Evolutionary conservation across 2,113 vertebrate genomes (phyloP).

Genomic region (Regulus satrapa): DNA sequence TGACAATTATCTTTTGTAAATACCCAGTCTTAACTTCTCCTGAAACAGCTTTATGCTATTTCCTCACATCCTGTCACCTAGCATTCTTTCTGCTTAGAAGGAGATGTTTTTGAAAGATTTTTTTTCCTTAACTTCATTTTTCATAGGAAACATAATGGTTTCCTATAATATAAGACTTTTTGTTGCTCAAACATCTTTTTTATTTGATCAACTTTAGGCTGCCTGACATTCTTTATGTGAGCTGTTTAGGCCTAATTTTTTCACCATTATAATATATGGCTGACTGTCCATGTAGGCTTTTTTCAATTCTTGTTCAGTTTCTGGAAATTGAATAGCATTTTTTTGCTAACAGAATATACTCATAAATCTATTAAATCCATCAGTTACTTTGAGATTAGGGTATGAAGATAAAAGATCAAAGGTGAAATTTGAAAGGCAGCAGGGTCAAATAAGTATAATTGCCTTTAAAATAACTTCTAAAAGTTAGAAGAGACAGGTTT

Average conservation of each 20-base stretch:
- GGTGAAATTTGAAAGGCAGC: neutral
- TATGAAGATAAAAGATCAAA: neutral
- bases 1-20: no score
- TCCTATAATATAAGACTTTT: neutral
- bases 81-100: neutral
- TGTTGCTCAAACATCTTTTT: neutral
- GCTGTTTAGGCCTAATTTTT: neutral
- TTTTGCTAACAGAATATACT: neutral
- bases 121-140: neutral
- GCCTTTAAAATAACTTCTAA: neutral
- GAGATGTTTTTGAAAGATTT: neutral
- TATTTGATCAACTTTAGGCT: neutral
- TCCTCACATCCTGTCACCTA: accelerated
- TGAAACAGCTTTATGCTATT: neutral
- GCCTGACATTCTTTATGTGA: neutral
- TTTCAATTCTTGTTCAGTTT: neutral
- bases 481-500: neutral
- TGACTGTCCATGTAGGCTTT: neutral
- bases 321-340: neutral
- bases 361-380: neutral
- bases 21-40: neutral
- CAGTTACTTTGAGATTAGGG: neutral
- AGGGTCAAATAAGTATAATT: neutral
- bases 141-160: neutral
- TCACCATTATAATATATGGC: neutral